Base-by-base conservation (phyloP, 2,113 vertebrate genomes). In the Sprattus sprattus region DNA sequence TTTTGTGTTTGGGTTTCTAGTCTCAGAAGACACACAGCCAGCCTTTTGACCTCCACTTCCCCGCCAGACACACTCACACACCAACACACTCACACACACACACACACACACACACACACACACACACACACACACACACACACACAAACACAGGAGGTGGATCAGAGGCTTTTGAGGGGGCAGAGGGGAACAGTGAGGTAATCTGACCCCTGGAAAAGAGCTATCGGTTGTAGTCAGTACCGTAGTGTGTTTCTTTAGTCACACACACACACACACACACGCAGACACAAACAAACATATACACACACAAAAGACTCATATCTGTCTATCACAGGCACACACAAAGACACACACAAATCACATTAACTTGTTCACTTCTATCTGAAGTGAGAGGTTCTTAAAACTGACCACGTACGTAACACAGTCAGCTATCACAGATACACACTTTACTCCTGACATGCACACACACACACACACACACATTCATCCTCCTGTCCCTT, bases 231-330 rank as follows among this genome's bases (percentile, higher is more conserved):
- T 39, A 39, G 39, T 39, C 39, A 39, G 39, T 39, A 39, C 39
- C 39, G 39, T 39, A 39, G 39, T 39, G 39, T 39, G 39, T 2
- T 39, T 39, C 39, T 39, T 39, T 39, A 39, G 39, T 39, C 39
- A 39, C 1, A 60, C 11, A 16, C 54, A 60, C 11, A 60, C 54
- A 60, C 54, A 60, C 54, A 60, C 54, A 60, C 54, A 57, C 54
- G 20, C 54, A 57, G 44, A 78, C 92, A 88, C 90, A 88, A 84
- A 87, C 91, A 87, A 89, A 87, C 91, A 92, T 85, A 86, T 87
- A 90, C 90, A 90, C 88, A 88, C 87, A 44, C 39, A 44, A 83
- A 44, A 83, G 83, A 20, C 80, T 80, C 85, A 18, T 18, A 54
- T 54, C 15, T 54, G 11, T 16, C 52, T 54, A 54, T 1, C 82